These are phyloP conservation scores for Aphelenchoides besseyi DNA, from an alignment of 1,140 invertebrate species.

Conservation along the genomic window DNA sequence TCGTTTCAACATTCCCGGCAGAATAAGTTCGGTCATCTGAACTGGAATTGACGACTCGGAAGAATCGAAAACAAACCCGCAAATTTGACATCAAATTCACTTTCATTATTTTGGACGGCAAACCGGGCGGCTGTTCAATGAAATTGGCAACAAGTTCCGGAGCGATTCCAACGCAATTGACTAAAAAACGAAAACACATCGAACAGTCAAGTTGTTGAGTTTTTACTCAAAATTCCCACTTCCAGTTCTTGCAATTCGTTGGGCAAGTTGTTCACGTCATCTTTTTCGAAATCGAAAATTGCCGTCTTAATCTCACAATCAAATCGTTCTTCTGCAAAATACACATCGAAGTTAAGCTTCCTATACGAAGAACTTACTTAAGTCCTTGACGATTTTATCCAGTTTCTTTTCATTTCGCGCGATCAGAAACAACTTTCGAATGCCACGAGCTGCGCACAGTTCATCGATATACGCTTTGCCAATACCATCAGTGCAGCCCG, in stretches of 20 bases:
- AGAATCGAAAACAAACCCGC: slow-evolving; percentile 32
- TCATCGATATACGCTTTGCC: slow-evolving; percentile 82
- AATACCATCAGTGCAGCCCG: slow-evolving; percentile 84
- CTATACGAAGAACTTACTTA: slow-evolving; percentile 68
- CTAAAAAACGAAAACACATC: slow-evolving; percentile 60
- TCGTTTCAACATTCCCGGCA: slow-evolving; percentile 82
- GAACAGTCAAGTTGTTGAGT: not conserved
- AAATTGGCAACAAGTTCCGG: slow-evolving; percentile 78
- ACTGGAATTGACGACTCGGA: slow-evolving; percentile 32
- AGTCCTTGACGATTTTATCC: slow-evolving; percentile 75
- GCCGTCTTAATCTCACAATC: slow-evolving; percentile 43
- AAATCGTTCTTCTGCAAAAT: slow-evolving; percentile 50
- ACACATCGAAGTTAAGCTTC: not conserved
- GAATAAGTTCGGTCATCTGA: slow-evolving; percentile 76
- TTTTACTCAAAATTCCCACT: slow-evolving; percentile 74
- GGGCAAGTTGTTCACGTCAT: slow-evolving; percentile 55
- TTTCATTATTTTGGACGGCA: slow-evolving; percentile 60
- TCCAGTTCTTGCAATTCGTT: slow-evolving; percentile 75
- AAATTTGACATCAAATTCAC: slow-evolving; percentile 58
- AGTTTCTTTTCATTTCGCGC: slow-evolving; percentile 80
- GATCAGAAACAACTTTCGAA: slow-evolving; percentile 69
- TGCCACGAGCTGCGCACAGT: slow-evolving; percentile 64
- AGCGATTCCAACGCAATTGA: slow-evolving; percentile 92
- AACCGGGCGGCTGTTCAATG: slow-evolving; percentile 58
- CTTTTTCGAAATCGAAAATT: slow-evolving; percentile 60